A percentile compares a stretch with the other conserved stretches of the same genome.
phyloP scores from a whole-genome alignment of 1,140 invertebrate species.

The Tribolium castaneum region DNA sequence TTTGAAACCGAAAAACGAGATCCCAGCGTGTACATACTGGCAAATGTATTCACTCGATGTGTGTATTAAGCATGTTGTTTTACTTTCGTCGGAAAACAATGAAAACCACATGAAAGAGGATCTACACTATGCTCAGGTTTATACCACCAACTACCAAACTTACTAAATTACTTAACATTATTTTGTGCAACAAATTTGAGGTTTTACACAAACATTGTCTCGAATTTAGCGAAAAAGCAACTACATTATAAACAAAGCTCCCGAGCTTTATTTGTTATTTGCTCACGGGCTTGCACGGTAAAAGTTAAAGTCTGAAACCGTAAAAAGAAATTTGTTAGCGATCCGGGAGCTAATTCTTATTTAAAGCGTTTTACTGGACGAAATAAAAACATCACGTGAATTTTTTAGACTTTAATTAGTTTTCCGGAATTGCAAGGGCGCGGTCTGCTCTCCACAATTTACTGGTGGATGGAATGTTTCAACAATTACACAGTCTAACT shows the following conservation, averaged over 20 bases:
- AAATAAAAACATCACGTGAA: not conserved
- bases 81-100: slow-evolving; percentile 9
- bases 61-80: slow-evolving; percentile 19
- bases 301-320: not conserved
- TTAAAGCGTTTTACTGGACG: not conserved
- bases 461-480: too few relatives aligned
- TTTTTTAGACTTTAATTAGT: too few relatives aligned
- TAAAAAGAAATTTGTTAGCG: not conserved
- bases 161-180: slow-evolving; percentile 4
- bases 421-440: too few relatives aligned
- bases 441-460: too few relatives aligned
- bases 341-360: not conserved
- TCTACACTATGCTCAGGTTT: not conserved
- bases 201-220: not conserved
- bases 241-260: not conserved
- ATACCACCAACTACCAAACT: not conserved
- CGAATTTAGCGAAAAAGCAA: not conserved
- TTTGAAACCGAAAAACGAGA: slow-evolving; percentile 5
- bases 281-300: not conserved
- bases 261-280: not conserved
- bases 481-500: too few relatives aligned
- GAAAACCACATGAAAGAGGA: slow-evolving; percentile 22
- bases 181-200: not conserved
- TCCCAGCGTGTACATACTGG: not conserved
- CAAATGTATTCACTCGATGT: not conserved